Base-by-base conservation (phyloP, 2,888 invertebrate species). In the Megalurothrips usitatus region DNA sequence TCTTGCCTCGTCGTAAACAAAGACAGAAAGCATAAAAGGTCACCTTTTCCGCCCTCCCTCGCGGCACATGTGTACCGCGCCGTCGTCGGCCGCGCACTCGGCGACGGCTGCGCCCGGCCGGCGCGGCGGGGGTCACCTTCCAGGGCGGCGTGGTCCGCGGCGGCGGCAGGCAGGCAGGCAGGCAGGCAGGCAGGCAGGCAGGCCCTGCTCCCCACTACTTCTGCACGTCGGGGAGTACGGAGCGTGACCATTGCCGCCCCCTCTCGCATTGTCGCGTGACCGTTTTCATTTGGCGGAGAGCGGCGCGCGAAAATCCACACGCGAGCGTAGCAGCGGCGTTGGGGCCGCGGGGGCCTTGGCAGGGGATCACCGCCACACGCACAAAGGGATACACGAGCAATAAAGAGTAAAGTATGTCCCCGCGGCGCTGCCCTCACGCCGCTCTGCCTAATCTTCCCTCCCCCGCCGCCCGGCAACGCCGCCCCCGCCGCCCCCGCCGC, bases 351-450 rank as follows among this genome's bases (percentile, higher is more conserved):
- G 58, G 58, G 14, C 58, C 58, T 58, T 1, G n/a, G 17, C 58
- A 1, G 58, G 58, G 58, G n/a, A 58, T 58, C 58, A 58, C 17
- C 34, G 34, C 34, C 34, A 43, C 19, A n/a, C 17, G 58, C 58
- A 58, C 58, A 75, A 26, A 75, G 68, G 68, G 68, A 75, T 75
- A 23, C 26, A 75, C 26, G 12, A 26, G 26, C 68, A 23, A 75
- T 75, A 75, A 75, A 75, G 68, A 75, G 68, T 75, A 75, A 75
- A 75, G 68, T 75, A 75, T 75, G 68, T 75, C 26, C 23, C 26
- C 26, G 26, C 26, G 23, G 23, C 12, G 9, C 12, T 23, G 34
- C 34, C 2, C 34, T 43, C 52, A 43, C 3, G 34, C 34, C 34
- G 34, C 6, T 43, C 34, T 43, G 34, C 68, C 68, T 75, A 75